Conservation (phyloP, 1,140 invertebrate species). For the Drosophila aff. region DNA sequence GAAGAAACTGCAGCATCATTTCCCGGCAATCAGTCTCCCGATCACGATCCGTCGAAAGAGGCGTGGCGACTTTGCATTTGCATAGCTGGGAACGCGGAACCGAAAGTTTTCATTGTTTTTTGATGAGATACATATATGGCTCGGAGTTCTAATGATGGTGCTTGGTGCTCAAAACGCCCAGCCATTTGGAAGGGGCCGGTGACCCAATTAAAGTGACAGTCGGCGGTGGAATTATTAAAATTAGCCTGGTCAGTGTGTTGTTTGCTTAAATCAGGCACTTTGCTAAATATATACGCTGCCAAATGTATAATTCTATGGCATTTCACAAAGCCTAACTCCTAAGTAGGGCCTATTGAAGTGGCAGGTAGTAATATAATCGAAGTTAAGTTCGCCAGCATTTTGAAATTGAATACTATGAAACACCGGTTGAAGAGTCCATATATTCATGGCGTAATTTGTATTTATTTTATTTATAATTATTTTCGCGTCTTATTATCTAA, state of each 20-base stretch:
- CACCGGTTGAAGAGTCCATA: background rate
- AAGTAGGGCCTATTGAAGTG: background rate
- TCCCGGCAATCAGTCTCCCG: constrained; percentile 8
- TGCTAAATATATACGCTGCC: background rate
- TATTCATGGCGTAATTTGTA: background rate
- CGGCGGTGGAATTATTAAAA: constrained; percentile 5
- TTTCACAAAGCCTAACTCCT: background rate
- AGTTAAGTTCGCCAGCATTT: no score
- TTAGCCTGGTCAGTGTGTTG: background rate
- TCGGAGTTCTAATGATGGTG: background rate
- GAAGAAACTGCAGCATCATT: constrained; percentile 18
- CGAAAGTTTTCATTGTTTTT: constrained; percentile 4
- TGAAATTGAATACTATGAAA: background rate
- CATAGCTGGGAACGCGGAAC: background rate
- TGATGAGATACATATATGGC: background rate
- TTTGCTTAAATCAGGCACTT: background rate
- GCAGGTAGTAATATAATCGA: background rate
- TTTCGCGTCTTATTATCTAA: background rate
- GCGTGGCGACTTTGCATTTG: constrained; percentile 2
- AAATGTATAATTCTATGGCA: constrained; percentile 6
- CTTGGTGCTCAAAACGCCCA: background rate
- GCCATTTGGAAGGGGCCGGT: background rate
- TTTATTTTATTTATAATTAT: no score
- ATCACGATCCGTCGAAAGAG: background rate
- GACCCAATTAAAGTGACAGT: constrained; percentile 10